Evolutionary conservation across 2,888 invertebrate species (phyloP).

Genomic region (Mamestra brassicae): DNA sequence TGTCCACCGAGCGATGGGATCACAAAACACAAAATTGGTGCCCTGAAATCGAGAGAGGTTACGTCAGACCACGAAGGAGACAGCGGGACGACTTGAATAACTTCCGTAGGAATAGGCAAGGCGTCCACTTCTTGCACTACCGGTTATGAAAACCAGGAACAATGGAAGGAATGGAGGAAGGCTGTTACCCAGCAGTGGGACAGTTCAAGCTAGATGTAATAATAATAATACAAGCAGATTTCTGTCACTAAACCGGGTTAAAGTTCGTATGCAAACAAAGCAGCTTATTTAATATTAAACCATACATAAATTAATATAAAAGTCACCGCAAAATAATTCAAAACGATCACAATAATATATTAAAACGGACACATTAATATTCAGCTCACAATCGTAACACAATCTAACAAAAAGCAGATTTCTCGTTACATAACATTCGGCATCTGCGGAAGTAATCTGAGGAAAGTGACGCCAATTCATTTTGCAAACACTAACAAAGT

Average conservation of each 20-base stretch:
- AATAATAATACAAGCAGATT: no score
- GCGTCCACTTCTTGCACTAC: no score
- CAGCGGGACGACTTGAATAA: no score
- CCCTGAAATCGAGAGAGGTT: no score
- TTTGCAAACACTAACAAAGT: slow-evolving; percentile 47
- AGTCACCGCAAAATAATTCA: not conserved
- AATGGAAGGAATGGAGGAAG: no score
- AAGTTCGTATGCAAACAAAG: not conserved
- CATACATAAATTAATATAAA: not conserved
- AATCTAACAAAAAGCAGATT: slow-evolving; percentile 53
- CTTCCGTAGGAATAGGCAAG: no score
- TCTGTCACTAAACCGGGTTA: not conserved
- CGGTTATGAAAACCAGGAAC: no score
- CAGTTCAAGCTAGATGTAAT: no score
- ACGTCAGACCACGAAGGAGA: no score
- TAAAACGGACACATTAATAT: slow-evolving; percentile 48
- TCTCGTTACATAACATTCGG: slow-evolving; percentile 52
- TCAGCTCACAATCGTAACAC: slow-evolving; percentile 46
- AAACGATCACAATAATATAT: slow-evolving; percentile 29
- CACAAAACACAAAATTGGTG: no score
- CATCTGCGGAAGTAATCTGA: slow-evolving; percentile 57
- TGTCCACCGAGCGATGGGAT: no score
- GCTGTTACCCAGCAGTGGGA: no score
- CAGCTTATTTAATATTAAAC: not conserved
- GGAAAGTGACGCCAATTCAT: slow-evolving; percentile 59